Base-by-base conservation (phyloP, 2,888 invertebrate species). In the Leucoma salicis region DNA sequence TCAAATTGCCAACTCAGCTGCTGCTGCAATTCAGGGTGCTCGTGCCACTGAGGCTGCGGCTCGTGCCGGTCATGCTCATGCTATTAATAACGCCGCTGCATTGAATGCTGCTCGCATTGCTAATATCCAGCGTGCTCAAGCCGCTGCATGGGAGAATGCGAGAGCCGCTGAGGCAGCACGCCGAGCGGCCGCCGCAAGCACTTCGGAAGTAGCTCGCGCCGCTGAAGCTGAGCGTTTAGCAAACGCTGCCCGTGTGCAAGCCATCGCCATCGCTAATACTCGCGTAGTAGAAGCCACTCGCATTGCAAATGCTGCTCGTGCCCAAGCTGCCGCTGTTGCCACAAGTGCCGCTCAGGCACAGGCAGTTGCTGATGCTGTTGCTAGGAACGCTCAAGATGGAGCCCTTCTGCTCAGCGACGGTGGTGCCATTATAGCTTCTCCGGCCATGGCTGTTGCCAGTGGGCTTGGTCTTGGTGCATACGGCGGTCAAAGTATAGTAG, bases 111-210 rank as follows among this genome's bases (percentile, higher is more conserved):
- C 85, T 0, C 84, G 88, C 15, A 63, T 83, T 8, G 86, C 85
- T 31, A 87, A 87, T 60, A 61, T 84, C 3, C 88, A 87, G 48
- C 70, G 88, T 21, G 88, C 88, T 0, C 84, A 88, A 50, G 86
- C 86, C n/a, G 88, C 88, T 32, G 88, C 88, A 2, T 71, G 63
- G 48, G 88, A 88, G 46, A 87, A 85, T 59, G 87, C 86, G 0
- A 73, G 87, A 28, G 85, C 88, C 8, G 70, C 70, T 0, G 87
- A 88, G 14, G 87, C 88, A 1, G 86, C 88, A 0, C 72, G 84
- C 54, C 81, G 85, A 14, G 57, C 63, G 0, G 58, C 48, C 3
- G 62, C 61, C 8, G 60, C 67, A 34, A 59, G 69, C 35, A 40
- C 54, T 15, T 24, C 62, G 41, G 49, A 42, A 82, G 84, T 55